Evolutionary conservation across 2,113 vertebrate species (phyloP).

Genomic region (Mesitornis unicolor): DNA sequence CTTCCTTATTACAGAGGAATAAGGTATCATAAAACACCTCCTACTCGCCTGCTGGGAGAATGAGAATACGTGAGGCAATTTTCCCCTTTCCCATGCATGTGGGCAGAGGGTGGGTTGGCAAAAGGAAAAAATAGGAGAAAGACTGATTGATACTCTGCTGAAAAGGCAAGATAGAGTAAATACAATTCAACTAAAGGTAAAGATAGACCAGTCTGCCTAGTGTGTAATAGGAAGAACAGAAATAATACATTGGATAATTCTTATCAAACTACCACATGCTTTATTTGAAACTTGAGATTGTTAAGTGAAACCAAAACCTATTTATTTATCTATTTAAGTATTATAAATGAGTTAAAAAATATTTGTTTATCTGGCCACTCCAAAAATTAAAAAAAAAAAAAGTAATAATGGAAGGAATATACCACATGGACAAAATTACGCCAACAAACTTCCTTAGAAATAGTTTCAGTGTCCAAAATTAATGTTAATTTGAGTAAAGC

Average conservation of each 20-base stretch:
- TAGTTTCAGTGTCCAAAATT: not conserved
- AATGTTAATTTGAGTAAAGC: not conserved
- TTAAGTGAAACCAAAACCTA: not conserved
- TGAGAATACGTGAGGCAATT: slow-evolving; percentile 20
- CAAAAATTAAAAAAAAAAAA: not conserved
- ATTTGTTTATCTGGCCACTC: not conserved
- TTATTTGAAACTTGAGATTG: not conserved
- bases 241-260: not conserved
- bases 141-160: not conserved
- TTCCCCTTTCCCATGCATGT: slow-evolving; percentile 6
- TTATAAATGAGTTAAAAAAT: not conserved
- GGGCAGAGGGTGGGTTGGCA: slow-evolving; percentile 19
- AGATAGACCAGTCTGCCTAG: not conserved
- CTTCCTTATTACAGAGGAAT: slow-evolving; percentile 43
- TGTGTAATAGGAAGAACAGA: not conserved
- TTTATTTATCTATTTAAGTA: not conserved
- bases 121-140: slow-evolving; percentile 18
- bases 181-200: not conserved
- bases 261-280: not conserved
- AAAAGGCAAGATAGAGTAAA: slow-evolving; percentile 21
- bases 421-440: not conserved
- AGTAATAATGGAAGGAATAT: not conserved
- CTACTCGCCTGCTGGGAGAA: slow-evolving; percentile 39
- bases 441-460: not conserved
- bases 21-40: slow-evolving; percentile 55